Base-by-base conservation (phyloP, 2,888 invertebrate species). In the Eristalinus sepulchralis region DNA sequence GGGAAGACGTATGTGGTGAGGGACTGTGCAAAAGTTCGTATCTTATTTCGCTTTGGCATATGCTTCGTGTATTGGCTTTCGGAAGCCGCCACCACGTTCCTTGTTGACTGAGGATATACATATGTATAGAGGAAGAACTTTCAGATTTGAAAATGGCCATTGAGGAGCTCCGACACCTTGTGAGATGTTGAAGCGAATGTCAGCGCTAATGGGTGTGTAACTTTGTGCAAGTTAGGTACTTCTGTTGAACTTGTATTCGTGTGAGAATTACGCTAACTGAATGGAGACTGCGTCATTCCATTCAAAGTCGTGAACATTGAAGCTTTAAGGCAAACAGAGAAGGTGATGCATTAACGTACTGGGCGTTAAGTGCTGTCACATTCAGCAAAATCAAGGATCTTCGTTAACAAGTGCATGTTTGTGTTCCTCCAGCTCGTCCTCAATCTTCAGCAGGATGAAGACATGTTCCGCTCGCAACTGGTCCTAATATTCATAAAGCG, bases 1-100 rank as follows among this genome's bases (percentile, higher is more conserved):
- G 47, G 17, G 1, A 6, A 5, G 47, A 47, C 4, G 47, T 0
- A 47, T 17, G 17, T 47, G 47, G 47, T 34, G 34, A 34, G 39
- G 27, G 27, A 27, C 27, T 5, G 27, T 27, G 72, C 55, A 70
- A 60, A 33, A 79, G 60, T 64, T 60, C 53, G 73, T 79, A 79
- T 79, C 70, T 79, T 66, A 80, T 55, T 84, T 70, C 80, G 70
- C 66, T 80, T 60, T 60, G 47, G 64, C 79, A 75, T 79, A 80
- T 83, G 55, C 53, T 72, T 66, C 63, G 17, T 33, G 22, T 57
- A 78, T 17, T 55, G 47, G 59, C 47, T 70, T 75, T 64, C 22
- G 55, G 36, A 9, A 64, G 36, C n/a, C 73, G 75, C 79, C 73
- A 57, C 24, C 11, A 17, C n/a, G 17, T 22, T 10, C 57, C 47